Percentiles rank a stretch among this genome's conserved stretches.
Conservation (phyloP, 2,888 invertebrate genomes). For the Papilio protenor region DNA sequence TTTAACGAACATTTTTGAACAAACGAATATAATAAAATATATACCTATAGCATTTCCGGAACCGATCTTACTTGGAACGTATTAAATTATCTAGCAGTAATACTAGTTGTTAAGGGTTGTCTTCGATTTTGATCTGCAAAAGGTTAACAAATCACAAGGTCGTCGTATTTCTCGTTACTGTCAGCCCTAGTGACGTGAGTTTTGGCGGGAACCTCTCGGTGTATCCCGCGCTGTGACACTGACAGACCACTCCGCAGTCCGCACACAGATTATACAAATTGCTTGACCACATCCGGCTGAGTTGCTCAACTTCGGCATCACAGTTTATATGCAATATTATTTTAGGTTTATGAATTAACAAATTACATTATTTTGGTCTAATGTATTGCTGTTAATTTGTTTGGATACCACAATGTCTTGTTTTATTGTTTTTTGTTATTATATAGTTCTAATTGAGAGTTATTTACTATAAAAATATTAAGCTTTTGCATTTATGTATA, state of each 20-base stretch:
- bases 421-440: not conserved
- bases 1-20: too few relatives aligned
- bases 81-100: not conserved
- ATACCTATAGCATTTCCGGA: too few relatives aligned
- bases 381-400: not conserved
- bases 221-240: slow-evolving; percentile 55
- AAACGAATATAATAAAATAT: too few relatives aligned
- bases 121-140: too few relatives aligned
- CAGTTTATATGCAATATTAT: slow-evolving; percentile 7
- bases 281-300: slow-evolving; percentile 62
- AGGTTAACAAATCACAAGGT: not conserved
- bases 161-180: not conserved
- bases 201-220: slow-evolving; percentile 9
- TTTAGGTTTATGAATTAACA: not conserved
- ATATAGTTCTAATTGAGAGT: slow-evolving; percentile 1
- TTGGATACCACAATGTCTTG: not conserved
- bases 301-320: slow-evolving; percentile 52
- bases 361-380: not conserved
- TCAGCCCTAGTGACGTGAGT: not conserved
- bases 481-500: not conserved
- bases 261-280: slow-evolving; percentile 58
- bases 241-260: slow-evolving; percentile 50
- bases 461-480: not conserved
- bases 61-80: not conserved
- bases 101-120: not conserved